Percentiles rank a stretch among this genome's conserved stretches.
Conservation (phyloP, 30 jellyfish, hydroid and myxozoan species). For the Aurelia aurita complex sp. Pacific region DNA sequence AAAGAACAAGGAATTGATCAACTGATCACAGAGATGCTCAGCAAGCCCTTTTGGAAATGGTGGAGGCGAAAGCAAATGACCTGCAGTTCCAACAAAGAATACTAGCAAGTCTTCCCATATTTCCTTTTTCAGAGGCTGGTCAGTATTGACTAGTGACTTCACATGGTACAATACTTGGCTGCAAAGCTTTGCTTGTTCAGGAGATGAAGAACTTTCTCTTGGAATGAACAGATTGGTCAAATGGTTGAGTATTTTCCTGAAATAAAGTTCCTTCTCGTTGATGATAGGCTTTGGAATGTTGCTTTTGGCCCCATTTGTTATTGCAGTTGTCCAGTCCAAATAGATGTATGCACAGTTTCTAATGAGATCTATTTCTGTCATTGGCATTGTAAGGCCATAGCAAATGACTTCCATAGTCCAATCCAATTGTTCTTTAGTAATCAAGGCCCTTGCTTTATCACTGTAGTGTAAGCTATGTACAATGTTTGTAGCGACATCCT, state of each 20-base stretch:
- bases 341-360: conserved; percentile 89
- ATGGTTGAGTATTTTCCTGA: conserved; percentile 77
- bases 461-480: conserved; percentile 79
- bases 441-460: conserved; percentile 71
- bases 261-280: conserved; percentile 69
- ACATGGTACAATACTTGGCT: conserved; percentile 77
- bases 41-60: conserved; percentile 91
- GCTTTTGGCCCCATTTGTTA: conserved; percentile 65
- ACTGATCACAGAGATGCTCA: conserved; percentile 91
- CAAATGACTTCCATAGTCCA: conserved; percentile 99
- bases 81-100: conserved; percentile 85
- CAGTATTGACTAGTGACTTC: conserved; percentile 49
- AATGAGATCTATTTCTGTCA: conserved; percentile 91
- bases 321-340: conserved; percentile 84
- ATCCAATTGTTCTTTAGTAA: conserved; percentile 82
- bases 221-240: conserved; percentile 85
- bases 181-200: conserved; percentile 80
- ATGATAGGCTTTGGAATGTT: conserved; percentile 81
- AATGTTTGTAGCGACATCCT: conserved; percentile 83
- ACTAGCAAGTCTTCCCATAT: conserved; percentile 81
- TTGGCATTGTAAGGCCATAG: conserved; percentile 92
- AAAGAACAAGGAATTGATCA: conserved; percentile 65
- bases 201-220: conserved; percentile 86
- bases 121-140: conserved; percentile 38
- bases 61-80: conserved; percentile 93